phyloP scores from a whole-genome alignment of 2,797 vertebrate genomes.

The Onychomys arenicola region DNA sequence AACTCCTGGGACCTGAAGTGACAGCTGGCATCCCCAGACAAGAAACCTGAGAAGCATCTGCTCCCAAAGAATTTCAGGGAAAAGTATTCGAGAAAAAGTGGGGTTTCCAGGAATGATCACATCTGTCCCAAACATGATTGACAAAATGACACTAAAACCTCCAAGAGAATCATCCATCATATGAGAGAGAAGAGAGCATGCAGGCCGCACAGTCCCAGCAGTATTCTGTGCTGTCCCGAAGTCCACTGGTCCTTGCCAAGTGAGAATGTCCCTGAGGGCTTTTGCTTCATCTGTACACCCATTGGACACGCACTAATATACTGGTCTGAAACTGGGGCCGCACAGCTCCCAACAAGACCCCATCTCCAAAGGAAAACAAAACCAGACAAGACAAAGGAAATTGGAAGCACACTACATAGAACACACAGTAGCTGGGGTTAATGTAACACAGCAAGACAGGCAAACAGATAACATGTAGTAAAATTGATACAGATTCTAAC shows the following conservation, averaged over 20 bases:
- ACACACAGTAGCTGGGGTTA: not conserved
- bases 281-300: not conserved
- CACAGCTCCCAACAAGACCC: not conserved
- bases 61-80: not conserved
- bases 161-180: too few species aligned
- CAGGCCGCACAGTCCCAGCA: not conserved
- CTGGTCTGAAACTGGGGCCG: not conserved
- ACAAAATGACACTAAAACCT: not conserved
- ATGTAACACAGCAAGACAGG: not conserved
- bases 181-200: not conserved
- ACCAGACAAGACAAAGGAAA: not conserved
- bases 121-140: not conserved
- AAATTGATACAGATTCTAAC: too few species aligned
- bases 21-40: too few species aligned
- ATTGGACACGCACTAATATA: not conserved
- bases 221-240: not conserved
- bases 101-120: not conserved
- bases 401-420: not conserved
- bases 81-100: not conserved
- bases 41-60: too few species aligned
- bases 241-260: not conserved
- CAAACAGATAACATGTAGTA: not conserved
- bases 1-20: too few species aligned
- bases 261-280: not conserved
- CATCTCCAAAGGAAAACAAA: not conserved